phyloP scores from a whole-genome alignment of 2,888 invertebrate genomes.

The Gerris lacustris region DNA sequence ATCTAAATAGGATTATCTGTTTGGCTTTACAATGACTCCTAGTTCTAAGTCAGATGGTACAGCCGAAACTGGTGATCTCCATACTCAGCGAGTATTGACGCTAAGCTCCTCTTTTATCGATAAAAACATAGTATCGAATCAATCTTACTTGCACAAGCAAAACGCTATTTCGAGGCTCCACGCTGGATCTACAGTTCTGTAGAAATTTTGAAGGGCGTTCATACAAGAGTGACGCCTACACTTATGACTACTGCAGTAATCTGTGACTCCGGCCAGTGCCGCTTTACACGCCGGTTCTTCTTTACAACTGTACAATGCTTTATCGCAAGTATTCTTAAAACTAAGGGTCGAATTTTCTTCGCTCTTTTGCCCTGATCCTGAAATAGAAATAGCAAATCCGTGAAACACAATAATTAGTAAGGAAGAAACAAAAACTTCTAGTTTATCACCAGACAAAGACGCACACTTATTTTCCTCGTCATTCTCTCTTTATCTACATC shows the following conservation, averaged over 20 bases:
- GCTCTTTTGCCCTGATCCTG: conserved; percentile 41
- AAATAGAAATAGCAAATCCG: conserved; percentile 6
- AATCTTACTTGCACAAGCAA: conserved; percentile 80
- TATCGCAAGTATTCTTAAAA: conserved; percentile 75
- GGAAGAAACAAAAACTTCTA: no score
- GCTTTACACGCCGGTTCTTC: conserved; percentile 67
- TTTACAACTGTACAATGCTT: conserved; percentile 68
- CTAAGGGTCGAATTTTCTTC: conserved; percentile 51
- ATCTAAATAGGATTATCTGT: no score
- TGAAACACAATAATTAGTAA: background rate
- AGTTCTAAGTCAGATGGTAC: no score
- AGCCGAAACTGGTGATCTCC: no score
- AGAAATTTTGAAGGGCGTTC: conserved; percentile 74
- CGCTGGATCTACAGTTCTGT: conserved; percentile 59
- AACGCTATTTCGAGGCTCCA: conserved; percentile 84
- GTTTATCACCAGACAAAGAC: no score
- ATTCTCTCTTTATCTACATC: no score
- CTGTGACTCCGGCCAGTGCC: conserved; percentile 69
- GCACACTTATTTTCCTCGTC: no score
- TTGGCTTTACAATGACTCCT: no score
- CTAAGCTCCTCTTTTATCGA: no score
- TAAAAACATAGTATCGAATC: no score
- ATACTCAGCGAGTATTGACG: no score
- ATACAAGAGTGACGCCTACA: conserved; percentile 80
- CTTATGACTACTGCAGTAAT: conserved; percentile 59